These are phyloP conservation scores for Camponotus fellah DNA, from an alignment of 2,888 invertebrate species.

Conservation along the genomic window DNA sequence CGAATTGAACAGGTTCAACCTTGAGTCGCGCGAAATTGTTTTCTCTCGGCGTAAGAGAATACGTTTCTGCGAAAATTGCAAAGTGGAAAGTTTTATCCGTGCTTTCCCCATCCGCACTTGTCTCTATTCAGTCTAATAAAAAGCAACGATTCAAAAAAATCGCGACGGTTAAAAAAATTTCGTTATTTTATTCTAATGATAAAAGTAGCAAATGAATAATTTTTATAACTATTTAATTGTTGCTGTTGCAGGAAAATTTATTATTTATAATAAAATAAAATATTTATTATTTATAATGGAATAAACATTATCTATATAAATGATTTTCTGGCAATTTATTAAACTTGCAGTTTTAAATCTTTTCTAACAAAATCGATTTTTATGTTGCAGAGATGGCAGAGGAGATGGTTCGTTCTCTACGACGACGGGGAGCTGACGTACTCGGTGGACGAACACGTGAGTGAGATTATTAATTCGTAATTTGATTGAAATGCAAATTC, in stretches of 20 bases:
- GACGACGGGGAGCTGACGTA: slow-evolving; percentile 99
- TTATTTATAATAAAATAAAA: no score
- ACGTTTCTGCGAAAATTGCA: slow-evolving; percentile 64
- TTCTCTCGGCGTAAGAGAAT: slow-evolving; percentile 49
- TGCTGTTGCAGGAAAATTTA: not conserved
- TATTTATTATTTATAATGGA: not conserved
- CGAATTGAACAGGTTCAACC: slow-evolving; percentile 61
- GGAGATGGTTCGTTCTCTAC: slow-evolving; percentile 98
- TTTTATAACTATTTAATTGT: not conserved
- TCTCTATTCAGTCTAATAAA: not conserved
- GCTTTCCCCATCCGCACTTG: slow-evolving; percentile 4
- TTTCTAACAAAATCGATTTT: slow-evolving; percentile 14
- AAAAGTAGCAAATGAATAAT: not conserved
- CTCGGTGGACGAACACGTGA: slow-evolving; percentile 99
- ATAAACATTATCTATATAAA: not conserved
- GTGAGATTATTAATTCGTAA: slow-evolving; percentile 85
- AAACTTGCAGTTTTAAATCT: not conserved
- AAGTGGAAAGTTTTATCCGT: slow-evolving; percentile 54
- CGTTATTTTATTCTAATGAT: not conserved
- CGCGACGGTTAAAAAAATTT: not conserved
- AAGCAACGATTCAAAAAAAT: not conserved
- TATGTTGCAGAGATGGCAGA: slow-evolving; percentile 96
- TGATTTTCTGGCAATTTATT: not conserved
- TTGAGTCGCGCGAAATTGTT: slow-evolving; percentile 63
- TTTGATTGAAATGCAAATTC: slow-evolving; percentile 39